Conservation (phyloP, 2,113 vertebrate genomes). For the Stegastes partitus region DNA sequence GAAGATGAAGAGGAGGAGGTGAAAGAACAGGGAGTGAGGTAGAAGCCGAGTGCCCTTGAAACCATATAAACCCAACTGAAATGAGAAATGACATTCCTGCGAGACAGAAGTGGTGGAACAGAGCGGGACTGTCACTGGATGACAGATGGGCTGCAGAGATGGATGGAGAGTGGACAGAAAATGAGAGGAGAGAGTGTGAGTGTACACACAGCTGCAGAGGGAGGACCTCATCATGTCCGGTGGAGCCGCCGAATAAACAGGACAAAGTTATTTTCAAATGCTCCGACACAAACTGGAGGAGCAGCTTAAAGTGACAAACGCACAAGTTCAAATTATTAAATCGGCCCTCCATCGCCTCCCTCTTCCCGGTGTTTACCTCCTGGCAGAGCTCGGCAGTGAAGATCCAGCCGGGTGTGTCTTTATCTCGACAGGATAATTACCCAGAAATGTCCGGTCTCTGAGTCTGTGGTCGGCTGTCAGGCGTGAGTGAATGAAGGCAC, state of each 20-base stretch:
- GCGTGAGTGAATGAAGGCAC: not conserved
- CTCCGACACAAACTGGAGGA: constrained; percentile 9
- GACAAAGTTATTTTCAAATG: constrained; percentile 53
- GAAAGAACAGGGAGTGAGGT: constrained; percentile 25
- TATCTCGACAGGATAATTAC: constrained; percentile 76
- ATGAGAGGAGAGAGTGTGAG: constrained; percentile 52
- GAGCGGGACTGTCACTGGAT: constrained; percentile 57
- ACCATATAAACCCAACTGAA: constrained; percentile 30
- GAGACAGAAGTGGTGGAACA: constrained; percentile 53
- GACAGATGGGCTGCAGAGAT: constrained; percentile 58
- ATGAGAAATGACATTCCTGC: constrained; percentile 50
- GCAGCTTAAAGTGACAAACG: not conserved
- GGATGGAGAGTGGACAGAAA: constrained; percentile 52
- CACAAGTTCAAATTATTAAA: not conserved
- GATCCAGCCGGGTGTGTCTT: constrained; percentile 61
- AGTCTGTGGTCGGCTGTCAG: constrained; percentile 15
- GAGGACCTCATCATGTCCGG: constrained; percentile 77
- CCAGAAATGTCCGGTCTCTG: constrained; percentile 68
- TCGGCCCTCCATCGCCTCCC: not conserved
- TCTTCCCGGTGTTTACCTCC: not conserved
- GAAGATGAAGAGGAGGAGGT: constrained; percentile 36
- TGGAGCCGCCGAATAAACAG: constrained; percentile 74
- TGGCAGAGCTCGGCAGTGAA: not conserved
- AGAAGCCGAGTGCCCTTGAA: constrained; percentile 24
- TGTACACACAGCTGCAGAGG: constrained; percentile 81